phyloP scores from a whole-genome alignment of 2,113 vertebrate species.

The chimpanzee (Pan troglodytes) region DNA sequence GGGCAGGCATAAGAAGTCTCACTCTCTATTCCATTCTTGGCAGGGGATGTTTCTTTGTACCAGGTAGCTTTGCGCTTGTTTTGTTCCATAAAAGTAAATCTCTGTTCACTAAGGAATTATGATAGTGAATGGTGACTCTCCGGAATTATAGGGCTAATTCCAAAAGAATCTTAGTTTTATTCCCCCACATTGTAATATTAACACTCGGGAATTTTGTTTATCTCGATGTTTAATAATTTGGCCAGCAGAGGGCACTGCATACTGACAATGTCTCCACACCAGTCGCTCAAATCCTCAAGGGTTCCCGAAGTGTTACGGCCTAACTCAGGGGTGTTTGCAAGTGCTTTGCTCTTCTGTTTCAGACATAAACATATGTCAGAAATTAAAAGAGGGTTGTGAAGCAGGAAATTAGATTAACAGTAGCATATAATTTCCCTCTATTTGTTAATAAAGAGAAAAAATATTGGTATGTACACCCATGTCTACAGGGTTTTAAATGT shows the following conservation, averaged over 20 bases:
- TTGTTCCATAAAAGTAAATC: neutral
- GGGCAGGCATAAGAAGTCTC: too few species aligned
- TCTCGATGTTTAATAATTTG: fast-evolving
- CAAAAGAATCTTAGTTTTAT: neutral
- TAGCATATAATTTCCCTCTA: neutral
- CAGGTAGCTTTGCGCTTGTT: neutral
- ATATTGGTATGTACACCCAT: fast-evolving
- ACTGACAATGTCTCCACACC: constrained; percentile 18
- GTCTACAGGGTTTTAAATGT: neutral
- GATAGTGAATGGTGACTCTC: neutral
- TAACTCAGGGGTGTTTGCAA: neutral
- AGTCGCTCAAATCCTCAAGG: neutral
- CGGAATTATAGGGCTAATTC: neutral
- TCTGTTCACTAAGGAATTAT: neutral
- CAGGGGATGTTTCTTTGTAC: neutral
- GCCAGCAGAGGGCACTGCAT: constrained; percentile 81
- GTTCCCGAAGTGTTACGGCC: fast-evolving
- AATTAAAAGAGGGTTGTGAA: neutral
- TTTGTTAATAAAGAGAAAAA: neutral
- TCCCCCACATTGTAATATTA: neutral
- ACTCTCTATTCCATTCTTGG: neutral
- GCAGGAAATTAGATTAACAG: neutral
- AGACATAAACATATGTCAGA: neutral
- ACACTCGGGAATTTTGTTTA: neutral
- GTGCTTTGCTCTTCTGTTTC: neutral